phyloP scores from a whole-genome alignment of 2,888 invertebrate species.

The Pseudococcus jackbeardsleyi region DNA sequence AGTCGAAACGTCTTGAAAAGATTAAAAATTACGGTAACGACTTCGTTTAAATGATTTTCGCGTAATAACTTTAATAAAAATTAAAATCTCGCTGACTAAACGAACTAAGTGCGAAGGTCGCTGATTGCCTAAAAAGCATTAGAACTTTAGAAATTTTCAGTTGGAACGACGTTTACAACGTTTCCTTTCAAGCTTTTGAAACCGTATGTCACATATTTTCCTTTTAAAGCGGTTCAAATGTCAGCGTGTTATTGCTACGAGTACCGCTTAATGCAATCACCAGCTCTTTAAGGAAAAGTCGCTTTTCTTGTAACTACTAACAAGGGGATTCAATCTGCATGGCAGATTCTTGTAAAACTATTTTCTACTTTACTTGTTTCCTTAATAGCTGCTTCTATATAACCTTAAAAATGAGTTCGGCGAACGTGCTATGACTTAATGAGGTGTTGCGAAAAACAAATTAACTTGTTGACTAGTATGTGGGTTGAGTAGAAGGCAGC shows the following conservation, averaged over 20 bases:
- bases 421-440: constrained; percentile 49
- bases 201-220: constrained; percentile 56
- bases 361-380: constrained; percentile 55
- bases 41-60: background rate
- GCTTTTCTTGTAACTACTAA: constrained; percentile 56
- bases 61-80: constrained; percentile 39
- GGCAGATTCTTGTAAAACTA: constrained; percentile 51
- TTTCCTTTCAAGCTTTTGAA: constrained; percentile 54
- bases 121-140: constrained; percentile 45
- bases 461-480: constrained; percentile 51
- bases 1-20: background rate
- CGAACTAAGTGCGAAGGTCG: constrained; percentile 25
- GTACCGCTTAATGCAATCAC: constrained; percentile 55
- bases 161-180: constrained; percentile 49
- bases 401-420: constrained; percentile 53
- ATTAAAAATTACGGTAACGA: constrained; percentile 17
- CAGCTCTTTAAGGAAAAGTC: constrained; percentile 55
- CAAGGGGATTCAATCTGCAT: constrained; percentile 56
- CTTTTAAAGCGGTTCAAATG: constrained; percentile 51
- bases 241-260: constrained; percentile 54
- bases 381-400: constrained; percentile 43
- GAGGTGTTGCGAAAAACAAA: constrained; percentile 54
- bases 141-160: constrained; percentile 37
- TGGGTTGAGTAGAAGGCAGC: background rate
- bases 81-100: constrained; percentile 50